Conservation (phyloP, 2,113 vertebrate genomes). For the Phrynosoma blainvillii region DNA sequence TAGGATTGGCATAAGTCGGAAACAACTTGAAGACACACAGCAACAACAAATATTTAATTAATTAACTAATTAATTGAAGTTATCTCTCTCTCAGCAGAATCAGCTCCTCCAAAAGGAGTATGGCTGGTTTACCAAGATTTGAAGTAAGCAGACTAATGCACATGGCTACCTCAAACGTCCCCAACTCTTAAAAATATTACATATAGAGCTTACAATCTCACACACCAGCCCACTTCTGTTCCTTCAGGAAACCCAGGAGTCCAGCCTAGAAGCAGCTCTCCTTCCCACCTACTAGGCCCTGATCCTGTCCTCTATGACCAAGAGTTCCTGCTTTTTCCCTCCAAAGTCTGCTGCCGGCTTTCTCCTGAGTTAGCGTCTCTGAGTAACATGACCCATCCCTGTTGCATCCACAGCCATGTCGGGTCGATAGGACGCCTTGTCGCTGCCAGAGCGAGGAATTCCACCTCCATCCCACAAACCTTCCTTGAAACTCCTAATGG, state of each 20-base stretch:
- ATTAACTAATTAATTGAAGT: too few relatives aligned
- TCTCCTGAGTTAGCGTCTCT: not conserved
- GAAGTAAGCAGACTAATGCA: not conserved
- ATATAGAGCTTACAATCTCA: too few relatives aligned
- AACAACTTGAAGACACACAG: too few relatives aligned
- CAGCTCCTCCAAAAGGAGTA: not conserved
- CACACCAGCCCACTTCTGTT: too few relatives aligned
- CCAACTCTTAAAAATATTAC: too few relatives aligned
- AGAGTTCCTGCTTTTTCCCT: not conserved
- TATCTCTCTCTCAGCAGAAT: not conserved
- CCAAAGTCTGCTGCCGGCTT: not conserved
- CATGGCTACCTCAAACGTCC: not conserved
- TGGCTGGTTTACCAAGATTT: not conserved
- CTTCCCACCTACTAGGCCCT: not conserved
- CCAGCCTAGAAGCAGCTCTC: not conserved
- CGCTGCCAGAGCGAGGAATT: conserved; percentile 7
- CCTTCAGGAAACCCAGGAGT: not conserved
- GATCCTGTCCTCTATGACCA: not conserved
- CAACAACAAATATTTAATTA: too few relatives aligned
- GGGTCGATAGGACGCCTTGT: conserved; percentile 28
- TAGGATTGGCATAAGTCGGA: too few relatives aligned
- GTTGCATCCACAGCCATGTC: conserved; percentile 31
- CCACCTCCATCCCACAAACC: not conserved
- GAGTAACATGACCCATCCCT: conserved; percentile 30
- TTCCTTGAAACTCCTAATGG: not conserved